Evolutionary conservation across 2,797 vertebrate genomes (phyloP), one percentile per base, ranked within the genome.

Genomic region (Gymnothorax javanicus): DNA sequence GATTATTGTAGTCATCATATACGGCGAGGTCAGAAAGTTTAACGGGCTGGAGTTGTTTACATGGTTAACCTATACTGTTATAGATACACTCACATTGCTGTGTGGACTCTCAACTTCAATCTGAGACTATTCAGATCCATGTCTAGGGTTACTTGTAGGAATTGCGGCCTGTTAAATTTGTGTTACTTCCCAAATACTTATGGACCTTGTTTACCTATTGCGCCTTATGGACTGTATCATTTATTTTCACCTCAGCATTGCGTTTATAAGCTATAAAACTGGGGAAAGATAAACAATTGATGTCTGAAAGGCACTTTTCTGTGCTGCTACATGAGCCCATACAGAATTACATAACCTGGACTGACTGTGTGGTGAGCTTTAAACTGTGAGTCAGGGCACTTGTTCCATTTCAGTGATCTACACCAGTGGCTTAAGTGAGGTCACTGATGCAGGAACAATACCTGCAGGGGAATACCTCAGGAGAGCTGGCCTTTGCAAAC

Each of bases 311-410:
- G 73, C 60, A 4, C 33, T 7, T 33, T 9, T 54, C 4, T 56
- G 12, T 73, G 33, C n/a, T 27, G 8, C 15, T 15, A 77, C n/a
- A 23, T 77, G 33, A 77, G 27, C 73, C 52, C 52, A 50, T 13
- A 77, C 43, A 77, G 73, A 20, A 52, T 7, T 50, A 17, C 73
- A 20, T 77, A 57, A 23, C 11, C 2, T 8, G 56, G 17, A 12
- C 23, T 84, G 56, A 57, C 25, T 54, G 33, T 2, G 33, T 77
- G 43, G 56, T 79, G 86, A 86, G 83, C 85, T 57, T 87, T 88
- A 83, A 83, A 87, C 54, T 73, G 52, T 9, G 27, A 56, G 17
- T 7, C 60, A 33, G 15, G 33, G 9, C 59, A 57, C 82, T 79
- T 57, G 50, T 82, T 15, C 79, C 7, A 12, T 52, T 86, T 15